These are phyloP conservation scores for Deladenus siricidicola DNA, from an alignment of 2,888 invertebrate species.

Conservation along the genomic window DNA sequence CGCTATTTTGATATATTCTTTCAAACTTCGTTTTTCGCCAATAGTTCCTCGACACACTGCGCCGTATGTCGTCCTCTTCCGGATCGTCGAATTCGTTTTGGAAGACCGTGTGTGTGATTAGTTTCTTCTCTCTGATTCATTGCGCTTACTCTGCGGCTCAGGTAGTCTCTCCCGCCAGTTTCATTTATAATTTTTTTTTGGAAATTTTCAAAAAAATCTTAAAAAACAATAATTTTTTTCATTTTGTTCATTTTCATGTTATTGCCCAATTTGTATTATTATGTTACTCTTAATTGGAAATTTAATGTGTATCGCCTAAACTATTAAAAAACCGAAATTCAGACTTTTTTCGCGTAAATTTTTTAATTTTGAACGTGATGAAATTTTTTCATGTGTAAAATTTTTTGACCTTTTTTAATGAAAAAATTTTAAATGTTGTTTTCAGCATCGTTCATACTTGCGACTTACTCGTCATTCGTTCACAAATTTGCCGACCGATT, in stretches of 20 bases:
- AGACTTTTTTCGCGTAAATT: too few relatives aligned
- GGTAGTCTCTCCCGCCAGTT: constrained; percentile 12
- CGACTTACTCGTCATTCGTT: constrained; percentile 47
- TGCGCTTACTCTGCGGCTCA: constrained; percentile 54
- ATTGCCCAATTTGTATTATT: background rate
- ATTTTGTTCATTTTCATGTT: too few relatives aligned
- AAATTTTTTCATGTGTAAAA: too few relatives aligned
- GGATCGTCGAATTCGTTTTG: constrained; percentile 16
- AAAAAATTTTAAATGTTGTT: constrained; percentile 6
- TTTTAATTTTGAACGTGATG: too few relatives aligned
- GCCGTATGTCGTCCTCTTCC: background rate
- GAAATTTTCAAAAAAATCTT: too few relatives aligned
- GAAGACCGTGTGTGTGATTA: constrained; percentile 23
- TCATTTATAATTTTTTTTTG: background rate
- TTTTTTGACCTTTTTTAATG: too few relatives aligned
- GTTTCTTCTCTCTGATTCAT: constrained; percentile 43
- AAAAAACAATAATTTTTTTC: too few relatives aligned
- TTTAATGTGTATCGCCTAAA: too few relatives aligned
- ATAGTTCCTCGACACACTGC: background rate
- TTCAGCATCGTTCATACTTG: constrained; percentile 49
- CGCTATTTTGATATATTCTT: background rate
- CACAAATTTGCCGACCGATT: constrained; percentile 42
- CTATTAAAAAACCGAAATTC: too few relatives aligned
- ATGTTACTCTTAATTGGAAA: too few relatives aligned
- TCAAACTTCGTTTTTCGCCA: background rate